phyloP scores from a whole-genome alignment of 2,113 vertebrate genomes.

The Castor canadensis region DNA sequence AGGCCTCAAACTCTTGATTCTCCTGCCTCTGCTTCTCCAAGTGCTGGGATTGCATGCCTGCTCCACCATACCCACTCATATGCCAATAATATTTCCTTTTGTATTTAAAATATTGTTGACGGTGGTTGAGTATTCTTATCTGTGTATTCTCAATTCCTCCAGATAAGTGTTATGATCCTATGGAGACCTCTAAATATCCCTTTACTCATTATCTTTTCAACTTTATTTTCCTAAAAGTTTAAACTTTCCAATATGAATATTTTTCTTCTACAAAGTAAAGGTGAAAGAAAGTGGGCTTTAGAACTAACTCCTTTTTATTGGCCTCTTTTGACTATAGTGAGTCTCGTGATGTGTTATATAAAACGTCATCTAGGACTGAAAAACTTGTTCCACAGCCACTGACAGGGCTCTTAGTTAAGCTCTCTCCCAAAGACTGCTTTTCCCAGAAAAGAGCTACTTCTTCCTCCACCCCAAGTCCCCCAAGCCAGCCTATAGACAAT shows the following conservation, averaged over 20 bases:
- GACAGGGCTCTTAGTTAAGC: neutral
- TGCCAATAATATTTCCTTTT: neutral
- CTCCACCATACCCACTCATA: neutral
- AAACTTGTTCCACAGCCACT: neutral
- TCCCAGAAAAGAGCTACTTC: too few relatives aligned
- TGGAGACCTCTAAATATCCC: neutral
- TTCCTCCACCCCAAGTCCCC: rapidly evolving
- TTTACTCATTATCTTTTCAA: neutral
- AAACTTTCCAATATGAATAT: neutral
- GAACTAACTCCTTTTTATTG: neutral
- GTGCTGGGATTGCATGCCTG: neutral
- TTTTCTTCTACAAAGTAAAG: neutral
- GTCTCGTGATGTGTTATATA: too few relatives aligned
- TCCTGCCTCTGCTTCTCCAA: too few relatives aligned
- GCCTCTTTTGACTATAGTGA: too few relatives aligned
- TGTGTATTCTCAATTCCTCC: neutral
- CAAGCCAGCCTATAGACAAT: neutral
- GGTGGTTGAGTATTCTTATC: neutral
- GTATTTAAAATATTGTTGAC: neutral
- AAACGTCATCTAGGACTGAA: neutral
- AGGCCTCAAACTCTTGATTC: too few relatives aligned
- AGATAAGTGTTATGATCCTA: neutral
- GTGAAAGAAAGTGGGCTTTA: neutral
- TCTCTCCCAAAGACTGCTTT: neutral
- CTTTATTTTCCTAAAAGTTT: neutral